Evolutionary conservation across 2,888 invertebrate genomes (phyloP), one percentile per base, ranked within the genome.

Genomic region (Eucriotettix oculatus): DNA sequence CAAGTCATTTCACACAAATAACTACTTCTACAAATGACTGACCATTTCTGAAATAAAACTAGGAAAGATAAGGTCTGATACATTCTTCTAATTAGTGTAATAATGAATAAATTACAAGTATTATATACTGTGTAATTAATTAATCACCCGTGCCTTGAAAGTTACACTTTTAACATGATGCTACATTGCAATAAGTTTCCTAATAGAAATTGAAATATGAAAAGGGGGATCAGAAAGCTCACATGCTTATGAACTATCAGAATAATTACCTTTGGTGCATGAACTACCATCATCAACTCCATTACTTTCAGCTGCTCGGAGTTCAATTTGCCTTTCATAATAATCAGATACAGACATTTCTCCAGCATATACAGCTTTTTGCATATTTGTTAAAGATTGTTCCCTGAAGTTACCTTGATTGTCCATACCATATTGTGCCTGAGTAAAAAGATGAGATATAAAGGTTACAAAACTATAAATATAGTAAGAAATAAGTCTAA

Each of bases 351-450:
- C 87, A 9, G 87, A 86, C 75, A 93, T 83, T 69, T 90, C 87
- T 11, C 92, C 92, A 57, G 86, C 86, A 73, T 86, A 87, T 48
- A 91, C 91, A 52, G 91, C 91, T 59, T 69, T 78, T 72, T 87
- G 86, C 76, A 91, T 81, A 69, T 87, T 87, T 63, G 84, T 84
- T 16, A 86, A 83, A 29, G 87, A 87, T 63, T 90, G 86, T 68
- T 86, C 85, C 56, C 84, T 76, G 73, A 85, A 90, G 68, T 87
- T 88, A 10, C 87, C 88, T 68, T 89, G 87, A 70, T 88, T 87
- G 69, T 90, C 90, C 91, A 92, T 91, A 1, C 91, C 91, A 69
- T 90, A 91, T 71, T 90, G 88, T 1, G 89, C 90, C 80, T 84
- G 68, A 42, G 64, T 62, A 58, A 42, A 29, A 29, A 29, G 29